A percentile compares a stretch with the other conserved stretches of the same genome.
These are phyloP conservation scores for Melipona quadrifasciata DNA, from an alignment of 1,140 invertebrate genomes.

Conservation along the genomic window DNA sequence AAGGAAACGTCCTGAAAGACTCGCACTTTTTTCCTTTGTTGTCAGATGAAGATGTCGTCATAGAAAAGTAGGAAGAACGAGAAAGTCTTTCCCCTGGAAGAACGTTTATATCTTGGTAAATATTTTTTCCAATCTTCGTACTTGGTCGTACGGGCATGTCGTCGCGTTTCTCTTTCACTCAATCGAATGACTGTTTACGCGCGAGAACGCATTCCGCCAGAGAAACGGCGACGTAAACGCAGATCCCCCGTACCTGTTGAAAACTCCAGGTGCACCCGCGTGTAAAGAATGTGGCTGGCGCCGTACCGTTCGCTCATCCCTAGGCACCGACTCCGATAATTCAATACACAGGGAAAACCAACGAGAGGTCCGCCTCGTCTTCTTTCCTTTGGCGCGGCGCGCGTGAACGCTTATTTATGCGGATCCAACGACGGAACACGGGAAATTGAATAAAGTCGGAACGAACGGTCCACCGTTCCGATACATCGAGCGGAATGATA, in stretches of 20 bases:
- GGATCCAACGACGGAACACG: conserved; percentile 38
- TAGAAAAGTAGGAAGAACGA: not conserved
- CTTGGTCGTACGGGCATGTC: conserved; percentile 16
- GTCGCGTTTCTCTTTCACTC: conserved; percentile 29
- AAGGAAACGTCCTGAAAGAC: conserved; percentile 48
- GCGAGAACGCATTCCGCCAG: conserved; percentile 27
- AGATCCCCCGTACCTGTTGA: conserved; percentile 61
- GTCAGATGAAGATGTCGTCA: conserved; percentile 39
- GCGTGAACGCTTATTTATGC: conserved; percentile 53
- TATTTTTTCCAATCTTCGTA: not conserved
- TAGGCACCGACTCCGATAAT: conserved; percentile 37
- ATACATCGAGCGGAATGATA: conserved; percentile 76
- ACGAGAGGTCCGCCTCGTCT: not conserved
- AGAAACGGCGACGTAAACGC: conserved; percentile 13
- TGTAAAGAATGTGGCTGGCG: conserved; percentile 1
- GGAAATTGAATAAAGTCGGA: conserved; percentile 72
- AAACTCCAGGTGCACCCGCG: conserved; percentile 42
- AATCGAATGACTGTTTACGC: conserved; percentile 60
- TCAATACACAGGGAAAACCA: conserved; percentile 46
- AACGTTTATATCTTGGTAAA: not conserved
- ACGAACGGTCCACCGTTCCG: conserved; percentile 49
- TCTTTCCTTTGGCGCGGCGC: not conserved
- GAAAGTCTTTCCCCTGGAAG: not conserved
- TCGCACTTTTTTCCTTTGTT: not conserved
- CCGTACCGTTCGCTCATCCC: not conserved